These are phyloP conservation scores for Stegana nigrithorax DNA, from an alignment of 2,888 invertebrate species.

Conservation along the genomic window DNA sequence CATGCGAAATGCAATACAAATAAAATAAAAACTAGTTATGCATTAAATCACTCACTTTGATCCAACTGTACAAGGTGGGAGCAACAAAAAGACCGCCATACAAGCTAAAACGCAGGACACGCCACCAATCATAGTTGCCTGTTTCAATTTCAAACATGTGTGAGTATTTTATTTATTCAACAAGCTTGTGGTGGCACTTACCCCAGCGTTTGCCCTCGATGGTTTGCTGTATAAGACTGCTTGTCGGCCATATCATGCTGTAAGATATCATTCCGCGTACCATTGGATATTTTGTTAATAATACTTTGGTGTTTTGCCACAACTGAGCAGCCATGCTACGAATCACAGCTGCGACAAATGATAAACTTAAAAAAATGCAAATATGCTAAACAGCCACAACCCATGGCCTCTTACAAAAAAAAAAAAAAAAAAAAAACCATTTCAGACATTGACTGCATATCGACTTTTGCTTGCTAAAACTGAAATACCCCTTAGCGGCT, in stretches of 20 bases:
- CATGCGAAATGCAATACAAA: background rate
- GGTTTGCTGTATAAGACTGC: conserved; percentile 79
- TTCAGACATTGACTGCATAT: conserved; percentile 16
- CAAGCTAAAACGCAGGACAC: conserved; percentile 79
- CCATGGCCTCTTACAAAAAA: background rate
- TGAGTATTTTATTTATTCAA: background rate
- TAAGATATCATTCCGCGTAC: conserved; percentile 77
- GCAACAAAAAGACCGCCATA: conserved; percentile 87
- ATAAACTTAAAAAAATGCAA: background rate
- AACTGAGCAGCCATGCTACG: conserved; percentile 39
- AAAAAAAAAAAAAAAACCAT: background rate
- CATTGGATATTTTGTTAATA: conserved; percentile 65
- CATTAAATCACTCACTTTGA: conserved; percentile 71
- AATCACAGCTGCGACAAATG: background rate
- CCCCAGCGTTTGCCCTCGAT: conserved; percentile 75
- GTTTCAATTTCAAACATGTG: background rate
- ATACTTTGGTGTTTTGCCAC: conserved; percentile 52
- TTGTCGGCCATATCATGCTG: conserved; percentile 79
- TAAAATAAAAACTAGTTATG: background rate
- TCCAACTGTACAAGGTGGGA: conserved; percentile 84
- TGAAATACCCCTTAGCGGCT: background rate
- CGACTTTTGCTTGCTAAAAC: background rate
- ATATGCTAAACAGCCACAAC: conserved; percentile 23
- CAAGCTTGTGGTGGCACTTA: conserved; percentile 61
- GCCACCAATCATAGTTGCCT: conserved; percentile 76